phyloP scores from a whole-genome alignment of 2,888 invertebrate species.

The Pristionchus fissidentatus region DNA sequence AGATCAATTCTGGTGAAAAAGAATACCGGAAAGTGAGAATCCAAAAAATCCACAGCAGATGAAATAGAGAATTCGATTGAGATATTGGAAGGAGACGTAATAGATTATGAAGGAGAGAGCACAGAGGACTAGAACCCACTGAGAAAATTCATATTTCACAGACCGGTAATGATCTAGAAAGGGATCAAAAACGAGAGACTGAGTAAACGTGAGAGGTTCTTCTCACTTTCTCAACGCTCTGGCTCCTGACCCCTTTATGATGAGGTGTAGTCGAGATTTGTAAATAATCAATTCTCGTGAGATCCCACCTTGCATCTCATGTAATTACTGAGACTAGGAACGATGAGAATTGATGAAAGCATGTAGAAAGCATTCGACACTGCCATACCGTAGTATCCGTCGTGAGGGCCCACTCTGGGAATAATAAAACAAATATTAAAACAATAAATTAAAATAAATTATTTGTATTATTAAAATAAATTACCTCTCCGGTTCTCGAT shows the following conservation, averaged over 20 bases:
- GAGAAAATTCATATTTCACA: background rate
- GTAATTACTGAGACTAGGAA: constrained; percentile 34
- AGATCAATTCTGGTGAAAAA: background rate
- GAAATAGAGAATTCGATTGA: constrained; percentile 44
- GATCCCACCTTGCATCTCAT: constrained; percentile 5
- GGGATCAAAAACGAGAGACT: background rate
- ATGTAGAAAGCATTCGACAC: background rate
- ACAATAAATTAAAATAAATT: background rate
- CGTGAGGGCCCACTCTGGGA: constrained; percentile 22
- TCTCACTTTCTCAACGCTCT: too few species aligned
- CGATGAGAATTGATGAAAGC: constrained; percentile 17
- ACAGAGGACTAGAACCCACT: constrained; percentile 40
- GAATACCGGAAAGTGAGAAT: constrained; percentile 17
- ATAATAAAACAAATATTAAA: background rate
- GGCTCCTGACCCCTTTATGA: too few species aligned
- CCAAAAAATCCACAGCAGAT: constrained; percentile 27
- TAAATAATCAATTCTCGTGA: too few species aligned
- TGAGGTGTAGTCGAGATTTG: too few species aligned
- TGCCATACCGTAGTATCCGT: constrained; percentile 32
- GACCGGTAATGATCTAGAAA: background rate
- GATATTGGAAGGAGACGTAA: constrained; percentile 24
- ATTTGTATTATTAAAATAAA: background rate
- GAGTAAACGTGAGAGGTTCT: too few species aligned
- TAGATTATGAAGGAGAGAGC: constrained; percentile 26
- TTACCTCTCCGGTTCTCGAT: background rate